Base-by-base conservation (phyloP, 2,797 vertebrate species). In the Falco peregrinus region DNA sequence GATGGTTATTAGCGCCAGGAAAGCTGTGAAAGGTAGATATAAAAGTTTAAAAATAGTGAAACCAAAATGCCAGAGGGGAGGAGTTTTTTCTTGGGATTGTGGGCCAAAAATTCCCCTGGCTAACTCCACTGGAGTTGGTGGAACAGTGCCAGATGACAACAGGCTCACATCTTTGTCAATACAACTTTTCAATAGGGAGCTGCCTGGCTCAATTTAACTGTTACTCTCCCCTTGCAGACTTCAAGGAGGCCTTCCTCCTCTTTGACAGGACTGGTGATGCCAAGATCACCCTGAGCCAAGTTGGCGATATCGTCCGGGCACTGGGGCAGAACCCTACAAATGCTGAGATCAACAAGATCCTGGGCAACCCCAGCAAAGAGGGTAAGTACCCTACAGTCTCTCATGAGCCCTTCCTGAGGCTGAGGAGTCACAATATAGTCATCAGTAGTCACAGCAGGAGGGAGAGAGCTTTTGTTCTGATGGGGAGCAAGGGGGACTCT, bases 281-380 rank as follows among this genome's bases (percentile, higher is more conserved):
- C 98, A 99, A 99, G 98, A 99, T 99, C 97, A 98, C 98, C 93
- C 98, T 73, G 97, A 98, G 96, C 98, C 99, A 99, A 98, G 98
- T 99, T 61, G 99, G 99, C 0, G 99, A 99, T 90, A 98, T 99
- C 96, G 98, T 99, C 97, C 98, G 99, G 14, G 99, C 99, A 3
- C 98, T 99, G 97, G 99, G 99, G 93, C 99, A 99, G 98, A 99
- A 99, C 98, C 99, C 99, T 82, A 99, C 99, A 97, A 99, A 99
- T 98, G 98, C 98, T 35, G 98, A 99, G 24, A 97, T 99, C 91
- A 96, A 76, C 57, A 98, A 98, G 80, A 99, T 99, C 71, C 98
- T 99, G 97, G 99, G 99, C 57, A 98, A 98, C 96, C 99, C 99
- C 50, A 77, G 82, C 89, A 97, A 98, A 22, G 99, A 99, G 5